Evolutionary conservation across 2,888 invertebrate genomes (phyloP).

Genomic region (Clusia tigrina): DNA sequence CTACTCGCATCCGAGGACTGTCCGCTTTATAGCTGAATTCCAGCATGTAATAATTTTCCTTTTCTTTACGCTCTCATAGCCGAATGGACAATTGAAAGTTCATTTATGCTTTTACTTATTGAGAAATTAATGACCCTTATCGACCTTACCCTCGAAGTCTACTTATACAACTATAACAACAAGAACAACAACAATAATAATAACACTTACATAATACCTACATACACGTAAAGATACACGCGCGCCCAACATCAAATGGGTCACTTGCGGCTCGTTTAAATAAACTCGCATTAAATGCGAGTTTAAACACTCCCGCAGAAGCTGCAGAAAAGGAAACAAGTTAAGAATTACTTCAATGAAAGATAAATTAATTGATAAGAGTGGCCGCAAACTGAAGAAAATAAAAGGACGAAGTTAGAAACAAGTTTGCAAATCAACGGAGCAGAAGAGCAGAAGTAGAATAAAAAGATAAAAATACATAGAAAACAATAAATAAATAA

Average conservation of each 20-base stretch:
- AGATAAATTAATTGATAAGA: neutral
- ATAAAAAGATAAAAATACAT: neutral
- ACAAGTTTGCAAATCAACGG: neutral
- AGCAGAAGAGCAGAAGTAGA: neutral
- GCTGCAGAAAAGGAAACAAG: neutral
- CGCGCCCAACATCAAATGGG: neutral
- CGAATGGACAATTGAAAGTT: too few species aligned
- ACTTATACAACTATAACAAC: too few species aligned
- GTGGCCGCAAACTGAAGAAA: neutral
- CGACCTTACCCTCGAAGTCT: too few species aligned
- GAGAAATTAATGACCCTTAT: too few species aligned
- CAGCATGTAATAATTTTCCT: too few species aligned
- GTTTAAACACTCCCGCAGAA: neutral
- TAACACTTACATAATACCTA: neutral
- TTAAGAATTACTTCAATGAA: neutral
- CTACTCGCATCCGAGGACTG: too few species aligned
- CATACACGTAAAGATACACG: neutral
- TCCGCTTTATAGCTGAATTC: too few species aligned
- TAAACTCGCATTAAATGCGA: neutral
- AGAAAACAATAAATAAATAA: neutral
- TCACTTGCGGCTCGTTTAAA: neutral
- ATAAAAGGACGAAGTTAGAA: neutral
- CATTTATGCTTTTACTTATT: too few species aligned
- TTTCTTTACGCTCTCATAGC: too few species aligned
- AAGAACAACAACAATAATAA: too few species aligned